Evolutionary conservation across 2,888 invertebrate genomes (phyloP).

Genomic region (Drosophila testacea): DNA sequence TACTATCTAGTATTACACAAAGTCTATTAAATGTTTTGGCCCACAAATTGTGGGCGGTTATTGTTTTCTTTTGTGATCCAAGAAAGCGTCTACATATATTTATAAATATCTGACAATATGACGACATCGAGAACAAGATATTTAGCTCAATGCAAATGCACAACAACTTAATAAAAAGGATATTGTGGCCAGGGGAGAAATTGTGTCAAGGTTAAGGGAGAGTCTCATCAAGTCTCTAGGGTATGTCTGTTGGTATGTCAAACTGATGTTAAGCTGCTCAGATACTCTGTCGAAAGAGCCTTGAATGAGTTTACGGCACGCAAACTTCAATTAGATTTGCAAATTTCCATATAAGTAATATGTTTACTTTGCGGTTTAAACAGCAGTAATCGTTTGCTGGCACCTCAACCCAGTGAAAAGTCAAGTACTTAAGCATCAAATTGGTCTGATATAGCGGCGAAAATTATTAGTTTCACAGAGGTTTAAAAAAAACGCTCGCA

Average conservation of each 20-base stretch:
- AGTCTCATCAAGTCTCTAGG: conserved; percentile 16
- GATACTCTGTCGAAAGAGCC: not conserved
- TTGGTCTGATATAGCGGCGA: not conserved
- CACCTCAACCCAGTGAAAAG: not conserved
- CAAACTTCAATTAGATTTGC: conserved; percentile 46
- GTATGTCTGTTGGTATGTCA: conserved; percentile 19
- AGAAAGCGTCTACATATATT: conserved; percentile 6
- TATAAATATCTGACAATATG: conserved; percentile 43
- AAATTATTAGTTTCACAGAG: not conserved
- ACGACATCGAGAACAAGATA: conserved; percentile 45
- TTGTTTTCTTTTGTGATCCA: conserved; percentile 64
- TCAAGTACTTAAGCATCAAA: not conserved
- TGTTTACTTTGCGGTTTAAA: conserved; percentile 11
- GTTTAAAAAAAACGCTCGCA: not conserved
- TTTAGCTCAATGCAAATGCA: conserved; percentile 21
- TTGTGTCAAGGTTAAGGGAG: conserved; percentile 58
- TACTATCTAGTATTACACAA: conserved; percentile 65
- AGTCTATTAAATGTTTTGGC: conserved; percentile 62
- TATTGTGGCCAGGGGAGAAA: conserved; percentile 24
- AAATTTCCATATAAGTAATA: conserved; percentile 25
- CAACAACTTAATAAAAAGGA: conserved; percentile 45
- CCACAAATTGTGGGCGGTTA: conserved; percentile 66
- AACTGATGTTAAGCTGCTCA: conserved; percentile 7
- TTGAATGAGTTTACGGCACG: conserved; percentile 50
- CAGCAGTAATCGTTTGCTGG: not conserved